Conservation (phyloP, 1,140 invertebrate species). For the Fopius arisanus region DNA sequence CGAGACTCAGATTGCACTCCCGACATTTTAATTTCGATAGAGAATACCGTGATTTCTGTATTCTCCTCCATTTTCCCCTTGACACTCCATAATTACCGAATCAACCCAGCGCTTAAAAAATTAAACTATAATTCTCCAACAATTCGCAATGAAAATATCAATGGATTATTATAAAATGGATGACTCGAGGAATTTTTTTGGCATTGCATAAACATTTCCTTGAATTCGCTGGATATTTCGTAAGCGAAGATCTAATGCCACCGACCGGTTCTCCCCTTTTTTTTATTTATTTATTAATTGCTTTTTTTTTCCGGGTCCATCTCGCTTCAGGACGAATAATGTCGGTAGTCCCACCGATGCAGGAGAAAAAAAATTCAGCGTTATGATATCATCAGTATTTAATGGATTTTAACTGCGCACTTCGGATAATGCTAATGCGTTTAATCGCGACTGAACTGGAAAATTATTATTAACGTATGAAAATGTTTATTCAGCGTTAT, state of each 20-base stretch:
- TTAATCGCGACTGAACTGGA: not conserved
- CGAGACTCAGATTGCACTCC: constrained; percentile 37
- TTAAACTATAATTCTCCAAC: too few species aligned
- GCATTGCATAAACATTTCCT: not conserved
- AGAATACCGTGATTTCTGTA: not conserved
- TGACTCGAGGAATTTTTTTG: not conserved
- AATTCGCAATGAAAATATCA: too few species aligned
- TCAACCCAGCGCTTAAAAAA: too few species aligned
- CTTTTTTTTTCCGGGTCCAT: not conserved
- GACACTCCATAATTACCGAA: too few species aligned
- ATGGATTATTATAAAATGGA: too few species aligned
- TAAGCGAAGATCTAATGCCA: constrained; percentile 3
- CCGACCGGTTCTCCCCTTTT: too few species aligned
- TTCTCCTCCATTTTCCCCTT: not conserved
- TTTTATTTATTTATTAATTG: not conserved
- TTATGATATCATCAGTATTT: not conserved
- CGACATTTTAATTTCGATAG: constrained; percentile 42
- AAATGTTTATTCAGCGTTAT: not conserved
- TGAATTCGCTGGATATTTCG: not conserved
- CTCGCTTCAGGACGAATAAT: not conserved
- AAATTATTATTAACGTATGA: not conserved
- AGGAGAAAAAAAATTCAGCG: not conserved
- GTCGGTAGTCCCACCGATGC: not conserved
- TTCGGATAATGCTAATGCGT: not conserved
- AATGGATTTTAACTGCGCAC: too few species aligned